Base-by-base conservation (phyloP, 2,113 vertebrate species). In the Rhabdornis inornatus region DNA sequence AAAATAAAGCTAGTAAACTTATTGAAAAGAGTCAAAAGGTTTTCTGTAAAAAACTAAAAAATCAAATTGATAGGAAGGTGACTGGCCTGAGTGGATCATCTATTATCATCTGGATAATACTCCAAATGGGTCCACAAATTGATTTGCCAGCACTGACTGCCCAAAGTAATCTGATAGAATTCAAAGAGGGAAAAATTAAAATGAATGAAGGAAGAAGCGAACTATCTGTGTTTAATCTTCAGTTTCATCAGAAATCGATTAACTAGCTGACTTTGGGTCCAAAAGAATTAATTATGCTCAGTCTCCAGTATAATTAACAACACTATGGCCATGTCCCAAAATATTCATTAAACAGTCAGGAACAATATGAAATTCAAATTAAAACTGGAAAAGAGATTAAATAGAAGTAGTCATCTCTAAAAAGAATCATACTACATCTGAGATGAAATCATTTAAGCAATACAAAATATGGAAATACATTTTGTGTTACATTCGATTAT, bases 161-260 rank as follows among this genome's bases (percentile, higher is more conserved):
- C 92, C 92, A 96, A 96, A 97, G 96, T 93, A 96, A 94, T 97
- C 94, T 95, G 82, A 96, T 22, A 95, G 94, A 98, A 98, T 89
- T 93, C 94, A 97, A 97, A 97, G 87, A 95, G 60, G 95, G 95
- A 97, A 98, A 97, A 97, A 97, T 97, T 97, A 97, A 97, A 98
- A 96, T 96, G 96, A 97, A 98, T 77, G 97, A 97, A 98, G 75
- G 91, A 95, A 97, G 96, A 97, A 97, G 94, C 90, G 97, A 97
- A 98, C 94, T 98, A 98, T 98, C 98, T 98, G 97, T 98, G 97
- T 98, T 98, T 98, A 98, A 98, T 98, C 97, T 98, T 96, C 94
- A 98, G 97, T 98, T 98, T 98, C 98, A 98, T 98, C 98, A 98
- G 97, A 98, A 98, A 99, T 98, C 97, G 97, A 99, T 98, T 99